Conservation (phyloP, 2,888 invertebrate species). For the Rhabditoides inermis region DNA sequence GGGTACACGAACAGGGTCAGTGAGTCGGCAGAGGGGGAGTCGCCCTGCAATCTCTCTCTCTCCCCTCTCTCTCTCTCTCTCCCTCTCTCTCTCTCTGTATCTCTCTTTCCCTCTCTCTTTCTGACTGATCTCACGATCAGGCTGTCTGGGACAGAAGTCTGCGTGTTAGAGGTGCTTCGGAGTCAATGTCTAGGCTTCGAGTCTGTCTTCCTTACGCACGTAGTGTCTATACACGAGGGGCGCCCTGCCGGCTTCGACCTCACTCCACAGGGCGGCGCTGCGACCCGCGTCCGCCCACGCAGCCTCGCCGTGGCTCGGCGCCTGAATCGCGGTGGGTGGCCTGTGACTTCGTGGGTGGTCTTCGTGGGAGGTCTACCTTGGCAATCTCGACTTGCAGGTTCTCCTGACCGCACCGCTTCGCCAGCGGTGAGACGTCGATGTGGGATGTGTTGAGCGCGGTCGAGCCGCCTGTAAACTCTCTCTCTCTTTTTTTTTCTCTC, state of each 20-base stretch:
- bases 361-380: neutral
- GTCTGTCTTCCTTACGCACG: slow-evolving; percentile 8
- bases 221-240: slow-evolving; percentile 21
- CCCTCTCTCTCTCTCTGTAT: too few species aligned
- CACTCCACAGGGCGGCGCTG: slow-evolving; percentile 17
- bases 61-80: too few species aligned
- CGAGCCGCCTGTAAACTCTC: slow-evolving; percentile 25
- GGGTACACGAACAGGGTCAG: slow-evolving; percentile 39
- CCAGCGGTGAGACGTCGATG: slow-evolving; percentile 29
- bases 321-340: neutral
- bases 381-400: neutral
- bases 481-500: neutral
- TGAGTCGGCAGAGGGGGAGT: slow-evolving; percentile 26
- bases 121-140: too few species aligned
- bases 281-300: slow-evolving; percentile 25
- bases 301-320: slow-evolving; percentile 17
- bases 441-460: slow-evolving; percentile 33
- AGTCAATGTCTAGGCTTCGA: neutral
- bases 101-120: too few species aligned
- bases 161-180: neutral
- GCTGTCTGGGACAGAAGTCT: neutral
- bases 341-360: neutral
- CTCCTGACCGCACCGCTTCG: slow-evolving; percentile 1
- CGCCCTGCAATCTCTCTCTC: slow-evolving; percentile 26
- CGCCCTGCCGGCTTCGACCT: slow-evolving; percentile 25